Evolutionary conservation across 2,888 invertebrate species (phyloP).

Genomic region (Nowickia ferox): DNA sequence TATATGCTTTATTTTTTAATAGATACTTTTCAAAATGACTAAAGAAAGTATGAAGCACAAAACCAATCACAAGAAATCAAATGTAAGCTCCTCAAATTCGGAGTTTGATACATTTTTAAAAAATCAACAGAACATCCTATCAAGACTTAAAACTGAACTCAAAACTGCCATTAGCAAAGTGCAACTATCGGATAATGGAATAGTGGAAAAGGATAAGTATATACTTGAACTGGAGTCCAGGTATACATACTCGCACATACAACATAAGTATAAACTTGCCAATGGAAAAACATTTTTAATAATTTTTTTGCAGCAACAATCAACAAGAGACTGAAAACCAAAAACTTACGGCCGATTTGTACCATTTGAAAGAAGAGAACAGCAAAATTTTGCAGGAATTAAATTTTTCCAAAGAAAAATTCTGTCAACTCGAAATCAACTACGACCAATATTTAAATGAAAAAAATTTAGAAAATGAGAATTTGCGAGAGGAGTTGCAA

Average conservation of each 20-base stretch:
- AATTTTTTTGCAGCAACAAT: constrained; percentile 58
- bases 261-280: background rate
- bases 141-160: constrained; percentile 30
- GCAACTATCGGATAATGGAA: constrained; percentile 26
- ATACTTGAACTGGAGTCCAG: constrained; percentile 60
- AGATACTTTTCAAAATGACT: constrained; percentile 55
- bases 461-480: constrained; percentile 44
- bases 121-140: constrained; percentile 35
- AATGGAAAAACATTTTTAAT: background rate
- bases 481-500: constrained; percentile 53
- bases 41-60: constrained; percentile 43
- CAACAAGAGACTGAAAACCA: constrained; percentile 57
- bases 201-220: constrained; percentile 55
- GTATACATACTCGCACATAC: constrained; percentile 40
- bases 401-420: constrained; percentile 60
- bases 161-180: constrained; percentile 38
- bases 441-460: constrained; percentile 59
- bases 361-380: constrained; percentile 48
- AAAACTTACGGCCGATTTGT: constrained; percentile 46
- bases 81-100: background rate
- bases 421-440: constrained; percentile 59
- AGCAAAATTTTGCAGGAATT: constrained; percentile 46
- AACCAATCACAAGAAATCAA: constrained; percentile 28
- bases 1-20: constrained; percentile 46
- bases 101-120: constrained; percentile 49